These are phyloP conservation scores for Saimiri boliviensis DNA, from an alignment of 2,113 vertebrate genomes.

Conservation along the genomic window DNA sequence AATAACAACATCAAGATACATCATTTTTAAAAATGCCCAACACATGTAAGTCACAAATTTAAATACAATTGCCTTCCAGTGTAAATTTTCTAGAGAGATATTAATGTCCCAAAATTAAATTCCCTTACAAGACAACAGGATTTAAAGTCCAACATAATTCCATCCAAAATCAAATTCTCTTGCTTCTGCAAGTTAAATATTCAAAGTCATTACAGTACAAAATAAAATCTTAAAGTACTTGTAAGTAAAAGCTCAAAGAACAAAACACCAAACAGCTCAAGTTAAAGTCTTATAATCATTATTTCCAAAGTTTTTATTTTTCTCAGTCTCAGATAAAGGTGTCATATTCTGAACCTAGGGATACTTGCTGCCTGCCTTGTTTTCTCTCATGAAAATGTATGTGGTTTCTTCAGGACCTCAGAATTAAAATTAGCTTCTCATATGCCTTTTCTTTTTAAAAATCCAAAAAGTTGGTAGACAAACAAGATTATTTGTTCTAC, in stretches of 20 bases:
- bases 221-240: conserved; percentile 48
- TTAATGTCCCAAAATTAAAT: conserved; percentile 47
- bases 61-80: conserved; percentile 15
- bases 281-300: not conserved
- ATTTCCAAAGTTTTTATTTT: not conserved
- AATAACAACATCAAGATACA: conserved; percentile 1
- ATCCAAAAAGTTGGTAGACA: not conserved
- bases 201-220: conserved; percentile 39
- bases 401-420: not conserved
- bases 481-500: not conserved
- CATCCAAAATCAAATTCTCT: conserved; percentile 48
- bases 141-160: conserved; percentile 53
- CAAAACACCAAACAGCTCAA: not conserved
- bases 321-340: not conserved
- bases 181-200: conserved; percentile 40
- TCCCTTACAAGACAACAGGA: not conserved
- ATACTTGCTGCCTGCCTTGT: not conserved
- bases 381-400: not conserved
- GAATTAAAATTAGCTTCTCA: conserved; percentile 10
- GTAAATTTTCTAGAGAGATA: conserved; percentile 17
- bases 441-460: not conserved
- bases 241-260: conserved; percentile 53
- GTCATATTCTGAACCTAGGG: not conserved
- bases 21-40: not conserved
- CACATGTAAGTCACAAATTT: not conserved